Evolutionary conservation across 1,140 invertebrate genomes (phyloP).

Genomic region (Acromyrmex echinatior): DNA sequence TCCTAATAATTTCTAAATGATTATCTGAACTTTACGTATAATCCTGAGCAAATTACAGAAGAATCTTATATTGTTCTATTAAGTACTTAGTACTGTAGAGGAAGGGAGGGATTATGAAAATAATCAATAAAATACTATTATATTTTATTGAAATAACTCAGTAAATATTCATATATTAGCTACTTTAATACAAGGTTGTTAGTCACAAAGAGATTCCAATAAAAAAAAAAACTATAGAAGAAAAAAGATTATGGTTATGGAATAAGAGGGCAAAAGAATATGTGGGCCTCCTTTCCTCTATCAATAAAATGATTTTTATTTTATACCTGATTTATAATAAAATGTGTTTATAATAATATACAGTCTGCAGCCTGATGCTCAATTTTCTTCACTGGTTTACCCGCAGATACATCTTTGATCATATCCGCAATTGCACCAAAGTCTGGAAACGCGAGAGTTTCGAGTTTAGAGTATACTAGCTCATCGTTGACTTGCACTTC

Average conservation of each 20-base stretch:
- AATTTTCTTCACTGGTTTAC: slow-evolving; percentile 85
- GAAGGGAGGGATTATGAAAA: too few relatives aligned
- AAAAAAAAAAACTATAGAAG: too few relatives aligned
- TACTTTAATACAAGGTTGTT: too few relatives aligned
- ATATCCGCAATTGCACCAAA: slow-evolving; percentile 88
- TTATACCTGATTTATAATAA: slow-evolving; percentile 36
- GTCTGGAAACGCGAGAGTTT: slow-evolving; percentile 89
- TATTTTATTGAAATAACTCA: too few relatives aligned
- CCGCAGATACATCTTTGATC: slow-evolving; percentile 86
- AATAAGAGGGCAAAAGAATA: too few relatives aligned
- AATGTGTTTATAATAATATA: slow-evolving; percentile 82
- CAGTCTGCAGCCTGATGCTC: slow-evolving; percentile 88
- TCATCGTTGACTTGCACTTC: slow-evolving; percentile 89
- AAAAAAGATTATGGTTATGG: too few relatives aligned
- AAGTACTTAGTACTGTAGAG: background rate
- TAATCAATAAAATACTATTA: too few relatives aligned
- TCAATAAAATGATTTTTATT: background rate
- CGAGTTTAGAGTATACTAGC: slow-evolving; percentile 89
- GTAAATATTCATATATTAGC: too few relatives aligned
- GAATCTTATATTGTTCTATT: slow-evolving; percentile 10
- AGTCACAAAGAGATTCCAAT: too few relatives aligned
- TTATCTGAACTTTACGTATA: slow-evolving; percentile 12
- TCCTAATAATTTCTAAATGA: background rate
- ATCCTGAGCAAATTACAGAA: background rate
- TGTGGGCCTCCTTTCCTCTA: background rate